Evolutionary conservation across 2,113 vertebrate genomes (phyloP).

Genomic region (Oreochromis aureus): DNA sequence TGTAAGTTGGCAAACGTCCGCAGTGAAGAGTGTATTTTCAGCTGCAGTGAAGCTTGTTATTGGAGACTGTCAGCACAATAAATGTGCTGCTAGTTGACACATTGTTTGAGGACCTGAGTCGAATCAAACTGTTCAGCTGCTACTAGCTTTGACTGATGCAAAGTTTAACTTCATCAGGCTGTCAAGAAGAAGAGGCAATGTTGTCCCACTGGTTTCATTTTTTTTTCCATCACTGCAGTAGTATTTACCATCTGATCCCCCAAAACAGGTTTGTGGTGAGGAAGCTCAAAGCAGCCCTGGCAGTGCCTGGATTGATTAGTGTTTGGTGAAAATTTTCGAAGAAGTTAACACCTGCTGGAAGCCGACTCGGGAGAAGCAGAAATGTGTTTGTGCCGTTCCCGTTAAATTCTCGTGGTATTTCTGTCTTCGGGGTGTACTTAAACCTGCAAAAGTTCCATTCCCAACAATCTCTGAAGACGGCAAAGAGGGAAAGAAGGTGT

Average conservation of each 20-base stretch:
- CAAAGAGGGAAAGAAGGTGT: not conserved
- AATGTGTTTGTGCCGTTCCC: not conserved
- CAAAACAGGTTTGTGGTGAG: not conserved
- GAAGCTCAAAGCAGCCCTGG: not conserved
- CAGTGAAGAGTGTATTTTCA: not conserved
- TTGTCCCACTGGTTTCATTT: not conserved
- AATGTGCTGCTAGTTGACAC: not conserved
- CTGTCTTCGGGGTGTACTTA: not conserved
- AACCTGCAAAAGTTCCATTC: not conserved
- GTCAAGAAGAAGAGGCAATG: not conserved
- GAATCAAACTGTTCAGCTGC: not conserved
- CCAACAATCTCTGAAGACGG: not conserved
- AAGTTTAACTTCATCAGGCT: slow-evolving; percentile 37
- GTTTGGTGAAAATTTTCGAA: not conserved
- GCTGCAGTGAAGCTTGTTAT: not conserved
- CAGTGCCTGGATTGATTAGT: not conserved
- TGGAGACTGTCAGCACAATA: not conserved
- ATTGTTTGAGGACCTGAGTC: not conserved
- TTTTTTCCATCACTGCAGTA: not conserved
- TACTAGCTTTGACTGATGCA: not conserved
- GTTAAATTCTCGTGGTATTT: not conserved
- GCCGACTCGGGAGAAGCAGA: not conserved
- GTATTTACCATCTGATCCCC: not conserved
- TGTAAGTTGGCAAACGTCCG: not conserved
- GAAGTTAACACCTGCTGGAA: not conserved